Evolutionary conservation across 2,888 invertebrate species (phyloP).

Genomic region (Mechanitis messenoides): DNA sequence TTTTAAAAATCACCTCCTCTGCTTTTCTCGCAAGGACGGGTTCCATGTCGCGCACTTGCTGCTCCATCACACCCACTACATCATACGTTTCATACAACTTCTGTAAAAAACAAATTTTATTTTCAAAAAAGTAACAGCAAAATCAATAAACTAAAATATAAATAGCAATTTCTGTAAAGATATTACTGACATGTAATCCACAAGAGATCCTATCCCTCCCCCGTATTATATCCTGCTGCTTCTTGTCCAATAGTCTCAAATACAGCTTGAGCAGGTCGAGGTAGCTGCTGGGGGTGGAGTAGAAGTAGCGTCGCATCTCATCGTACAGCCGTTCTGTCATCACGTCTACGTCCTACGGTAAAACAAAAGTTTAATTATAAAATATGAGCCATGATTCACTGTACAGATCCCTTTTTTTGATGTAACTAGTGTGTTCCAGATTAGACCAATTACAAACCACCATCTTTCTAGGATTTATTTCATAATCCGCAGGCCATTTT

Average conservation of each 20-base stretch:
- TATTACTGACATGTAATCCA: constrained; percentile 76
- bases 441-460: no score
- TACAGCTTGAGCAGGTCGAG: constrained; percentile 90
- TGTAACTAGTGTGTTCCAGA: no score
- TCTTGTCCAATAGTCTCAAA: constrained; percentile 80
- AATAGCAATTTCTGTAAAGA: neutral
- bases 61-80: constrained; percentile 90
- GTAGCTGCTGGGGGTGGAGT: constrained; percentile 94
- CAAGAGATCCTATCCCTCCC: constrained; percentile 83
- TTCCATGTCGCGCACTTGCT: constrained; percentile 86
- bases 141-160: neutral
- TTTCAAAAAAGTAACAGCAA: neutral
- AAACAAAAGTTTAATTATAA: no score
- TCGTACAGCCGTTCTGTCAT: constrained; percentile 86
- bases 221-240: constrained; percentile 81
- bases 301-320: constrained; percentile 90
- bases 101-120: constrained; percentile 41
- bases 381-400: no score
- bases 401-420: no score
- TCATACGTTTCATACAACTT: constrained; percentile 89
- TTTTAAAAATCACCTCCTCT: constrained; percentile 65
- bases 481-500: no score
- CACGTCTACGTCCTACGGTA: constrained; percentile 82
- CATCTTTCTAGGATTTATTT: no score
- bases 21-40: constrained; percentile 88